These are phyloP conservation scores for Molossus alvarezi DNA, from an alignment of 2,797 vertebrate genomes.

Conservation along the genomic window DNA sequence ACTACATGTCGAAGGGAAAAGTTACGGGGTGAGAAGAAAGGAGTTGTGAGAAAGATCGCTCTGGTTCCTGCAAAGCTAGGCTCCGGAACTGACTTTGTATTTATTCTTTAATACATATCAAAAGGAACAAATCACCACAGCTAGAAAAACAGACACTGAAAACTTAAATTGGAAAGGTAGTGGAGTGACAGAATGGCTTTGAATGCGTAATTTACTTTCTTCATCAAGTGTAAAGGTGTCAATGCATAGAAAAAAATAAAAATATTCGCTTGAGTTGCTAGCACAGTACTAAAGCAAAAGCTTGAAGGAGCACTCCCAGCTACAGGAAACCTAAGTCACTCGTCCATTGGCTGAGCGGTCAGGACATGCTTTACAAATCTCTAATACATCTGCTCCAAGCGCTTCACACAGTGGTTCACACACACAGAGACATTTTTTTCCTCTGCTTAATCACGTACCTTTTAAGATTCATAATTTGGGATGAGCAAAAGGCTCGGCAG, in stretches of 20 bases:
- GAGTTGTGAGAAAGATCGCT: conserved; percentile 27
- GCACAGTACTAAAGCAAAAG: not conserved
- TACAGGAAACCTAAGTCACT: not conserved
- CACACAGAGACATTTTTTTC: conserved; percentile 87
- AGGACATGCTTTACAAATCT: conserved; percentile 43
- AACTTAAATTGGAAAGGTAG: conserved; percentile 52
- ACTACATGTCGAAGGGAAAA: conserved; percentile 49
- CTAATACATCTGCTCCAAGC: not conserved
- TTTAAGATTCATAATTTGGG: conserved; percentile 93
- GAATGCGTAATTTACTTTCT: conserved; percentile 62
- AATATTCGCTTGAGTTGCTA: not conserved
- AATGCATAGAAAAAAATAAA: conserved; percentile 19
- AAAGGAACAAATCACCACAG: conserved; percentile 47
- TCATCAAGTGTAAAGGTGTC: conserved; percentile 34
- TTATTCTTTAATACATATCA: conserved; percentile 12
- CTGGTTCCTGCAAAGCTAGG: conserved; percentile 15
- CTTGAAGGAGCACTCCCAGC: not conserved
- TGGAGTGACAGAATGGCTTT: conserved; percentile 47
- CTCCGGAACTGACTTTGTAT: conserved; percentile 14
- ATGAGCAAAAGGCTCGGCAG: conserved; percentile 92
- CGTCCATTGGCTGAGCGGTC: not conserved
- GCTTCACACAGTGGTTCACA: conserved; percentile 69
- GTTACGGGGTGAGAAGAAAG: conserved; percentile 64
- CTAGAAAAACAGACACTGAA: conserved; percentile 49
- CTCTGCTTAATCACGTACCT: conserved; percentile 91